Evolutionary conservation across 2,888 invertebrate genomes (phyloP).

Genomic region (Aspidiotus rigidus): DNA sequence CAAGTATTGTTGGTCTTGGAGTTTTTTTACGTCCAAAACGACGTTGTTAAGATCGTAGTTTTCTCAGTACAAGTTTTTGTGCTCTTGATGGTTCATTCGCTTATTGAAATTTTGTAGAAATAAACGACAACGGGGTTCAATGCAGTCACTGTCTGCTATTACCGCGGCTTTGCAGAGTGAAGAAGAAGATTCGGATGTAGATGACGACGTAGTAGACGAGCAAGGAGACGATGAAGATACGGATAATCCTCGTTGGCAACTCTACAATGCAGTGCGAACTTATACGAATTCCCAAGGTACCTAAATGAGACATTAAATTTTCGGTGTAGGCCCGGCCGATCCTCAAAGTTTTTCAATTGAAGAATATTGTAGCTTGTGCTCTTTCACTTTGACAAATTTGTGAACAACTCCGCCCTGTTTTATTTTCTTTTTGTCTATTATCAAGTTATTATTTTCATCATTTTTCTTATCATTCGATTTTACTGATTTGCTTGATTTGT

Average conservation of each 20-base stretch:
- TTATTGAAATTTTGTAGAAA: slow-evolving; percentile 39
- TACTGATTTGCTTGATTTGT: too few relatives aligned
- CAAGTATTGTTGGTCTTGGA: too few relatives aligned
- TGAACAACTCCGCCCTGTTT: too few relatives aligned
- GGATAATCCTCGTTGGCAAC: slow-evolving; percentile 80
- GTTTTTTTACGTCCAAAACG: too few relatives aligned
- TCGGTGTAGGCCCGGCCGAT: too few relatives aligned
- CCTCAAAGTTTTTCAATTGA: too few relatives aligned
- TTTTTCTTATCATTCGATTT: too few relatives aligned
- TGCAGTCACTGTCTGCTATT: slow-evolving; percentile 51
- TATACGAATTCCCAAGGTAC: slow-evolving; percentile 48
- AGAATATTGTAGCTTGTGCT: too few relatives aligned
- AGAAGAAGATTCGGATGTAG: slow-evolving; percentile 52
- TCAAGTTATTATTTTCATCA: too few relatives aligned
- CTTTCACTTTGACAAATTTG: too few relatives aligned
- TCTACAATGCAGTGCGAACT: slow-evolving; percentile 72
- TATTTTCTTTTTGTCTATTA: too few relatives aligned
- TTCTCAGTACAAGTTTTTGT: slow-evolving; percentile 8
- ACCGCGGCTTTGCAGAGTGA: slow-evolving; percentile 56
- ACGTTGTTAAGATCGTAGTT: not conserved
- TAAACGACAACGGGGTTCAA: slow-evolving; percentile 45
- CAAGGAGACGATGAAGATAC: slow-evolving; percentile 53
- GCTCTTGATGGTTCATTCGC: not conserved
- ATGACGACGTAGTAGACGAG: slow-evolving; percentile 54
- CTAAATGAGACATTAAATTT: not conserved